Percentiles rank a stretch among this genome's conserved stretches.
Conservation (phyloP, 2,797 vertebrate species). For the Sebastes jordani region DNA sequence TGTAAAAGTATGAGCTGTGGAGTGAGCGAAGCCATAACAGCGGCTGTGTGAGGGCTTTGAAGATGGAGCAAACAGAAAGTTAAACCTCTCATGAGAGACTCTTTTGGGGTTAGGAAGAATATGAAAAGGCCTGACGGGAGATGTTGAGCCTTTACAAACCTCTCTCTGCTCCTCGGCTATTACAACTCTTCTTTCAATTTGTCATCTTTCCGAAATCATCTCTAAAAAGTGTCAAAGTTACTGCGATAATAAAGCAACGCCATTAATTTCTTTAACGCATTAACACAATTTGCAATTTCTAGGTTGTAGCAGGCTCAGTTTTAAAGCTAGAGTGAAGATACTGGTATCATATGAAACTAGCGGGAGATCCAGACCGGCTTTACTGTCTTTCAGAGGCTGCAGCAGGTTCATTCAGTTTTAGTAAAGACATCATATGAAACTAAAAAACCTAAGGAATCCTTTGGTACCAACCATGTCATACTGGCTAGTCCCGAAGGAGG, state of each 20-base stretch:
- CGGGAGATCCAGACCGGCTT: too few species aligned
- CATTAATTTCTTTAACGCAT: too few species aligned
- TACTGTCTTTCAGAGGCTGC: too few species aligned
- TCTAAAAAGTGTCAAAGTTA: neutral
- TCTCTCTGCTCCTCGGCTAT: neutral
- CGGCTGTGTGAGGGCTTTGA: constrained; percentile 31
- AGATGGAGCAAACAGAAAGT: constrained; percentile 32
- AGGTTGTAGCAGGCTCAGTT: too few species aligned
- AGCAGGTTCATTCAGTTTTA: too few species aligned
- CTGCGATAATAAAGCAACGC: accelerated
- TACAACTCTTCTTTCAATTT: neutral
- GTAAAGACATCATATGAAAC: too few species aligned
- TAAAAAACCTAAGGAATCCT: too few species aligned
- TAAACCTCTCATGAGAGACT: constrained; percentile 49
- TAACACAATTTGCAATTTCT: too few species aligned
- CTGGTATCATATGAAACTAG: too few species aligned
- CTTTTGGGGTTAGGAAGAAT: constrained; percentile 31
- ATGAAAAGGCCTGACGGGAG: constrained; percentile 48
- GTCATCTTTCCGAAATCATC: constrained; percentile 23
- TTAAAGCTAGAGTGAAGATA: too few species aligned
- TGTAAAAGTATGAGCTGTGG: constrained; percentile 42
- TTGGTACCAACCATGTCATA: too few species aligned
- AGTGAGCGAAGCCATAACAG: constrained; percentile 29
- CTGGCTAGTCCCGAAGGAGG: too few species aligned
- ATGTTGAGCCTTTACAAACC: constrained; percentile 38